Evolutionary conservation across 2,113 vertebrate genomes (phyloP), one percentile per base, ranked within the genome.

Genomic region (Dinomys branickii): DNA sequence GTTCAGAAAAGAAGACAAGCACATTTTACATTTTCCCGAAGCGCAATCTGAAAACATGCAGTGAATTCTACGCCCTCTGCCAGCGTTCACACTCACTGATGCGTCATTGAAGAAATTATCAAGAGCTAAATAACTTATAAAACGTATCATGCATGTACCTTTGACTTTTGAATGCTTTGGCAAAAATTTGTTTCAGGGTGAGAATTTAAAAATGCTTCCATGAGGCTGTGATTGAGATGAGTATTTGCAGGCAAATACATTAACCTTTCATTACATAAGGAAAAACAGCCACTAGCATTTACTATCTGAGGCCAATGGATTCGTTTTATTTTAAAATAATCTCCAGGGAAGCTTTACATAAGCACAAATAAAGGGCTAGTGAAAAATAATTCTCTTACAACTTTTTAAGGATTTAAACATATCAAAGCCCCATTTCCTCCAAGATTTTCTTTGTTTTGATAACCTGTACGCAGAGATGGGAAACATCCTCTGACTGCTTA

Each of bases 1-100:
- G 97, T 98, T 98, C 67, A 94, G 98, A 98, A 96, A 97, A 95
- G 69, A 97, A 58, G 58, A 54, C 19, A 95, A 6, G 28, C 97
- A 97, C 96, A 35, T 90, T 94, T 88, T 56, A 80, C 30, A 14
- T 97, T 97, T 93, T 94, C 47, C 54, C 59, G 97, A 98, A 91
- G 94, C 78, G 13, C 3, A 91, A 88, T 50, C 44, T 77, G 16
- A 77, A 77, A 77, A 73, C 10, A 8, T 30, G 24, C 1, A 83
- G 91, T 87, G 41, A 91, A 95, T 88, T 94, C 44, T 54, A 77
- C 26, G 84, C 6, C 33, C 26, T 85, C 84, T 94, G 33, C 71
- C 38, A 87, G 6, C 86, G 24, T 33, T 92, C 41, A 65, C 35
- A 77, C 16, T 63, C 7, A 28, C 3, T 26, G 3, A 1, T 30